Evolutionary conservation across 1,140 invertebrate species (phyloP).

Genomic region (Tachypleus tridentatus): DNA sequence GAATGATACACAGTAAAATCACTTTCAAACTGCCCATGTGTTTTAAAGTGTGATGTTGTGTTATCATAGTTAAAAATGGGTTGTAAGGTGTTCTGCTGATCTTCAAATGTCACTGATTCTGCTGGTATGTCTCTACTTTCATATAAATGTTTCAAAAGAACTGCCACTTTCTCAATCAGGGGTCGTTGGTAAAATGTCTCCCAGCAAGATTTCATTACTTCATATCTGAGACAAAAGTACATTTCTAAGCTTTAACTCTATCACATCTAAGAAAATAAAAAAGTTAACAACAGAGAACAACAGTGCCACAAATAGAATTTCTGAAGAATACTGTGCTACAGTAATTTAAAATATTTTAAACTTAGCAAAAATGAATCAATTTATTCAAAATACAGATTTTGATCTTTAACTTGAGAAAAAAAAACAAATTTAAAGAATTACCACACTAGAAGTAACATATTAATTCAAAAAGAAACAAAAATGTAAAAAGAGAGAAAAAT

Average conservation of each 20-base stretch:
- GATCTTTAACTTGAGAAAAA: too few species aligned
- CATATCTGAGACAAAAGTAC: conserved; percentile 39
- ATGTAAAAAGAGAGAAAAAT: too few species aligned
- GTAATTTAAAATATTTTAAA: too few species aligned
- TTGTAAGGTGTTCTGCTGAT: conserved; percentile 23
- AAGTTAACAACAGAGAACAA: neutral
- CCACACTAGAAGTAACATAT: too few species aligned
- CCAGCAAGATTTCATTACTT: conserved; percentile 55
- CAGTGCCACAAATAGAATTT: neutral
- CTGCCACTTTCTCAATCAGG: conserved; percentile 35
- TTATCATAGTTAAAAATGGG: conserved; percentile 9
- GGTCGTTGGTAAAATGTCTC: conserved; percentile 32
- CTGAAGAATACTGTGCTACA: too few species aligned
- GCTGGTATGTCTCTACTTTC: conserved; percentile 12
- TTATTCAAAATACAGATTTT: too few species aligned
- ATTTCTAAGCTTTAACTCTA: neutral
- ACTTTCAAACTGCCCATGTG: conserved; percentile 12
- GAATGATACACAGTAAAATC: conserved; percentile 10
- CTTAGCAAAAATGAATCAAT: too few species aligned
- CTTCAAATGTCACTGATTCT: conserved; percentile 20
- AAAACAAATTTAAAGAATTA: too few species aligned
- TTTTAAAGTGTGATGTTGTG: neutral
- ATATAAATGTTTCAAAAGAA: conserved; percentile 40
- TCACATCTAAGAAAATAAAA: conserved; percentile 12
- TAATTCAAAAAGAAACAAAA: too few species aligned